These are phyloP conservation scores for Desoria tigrina DNA, from an alignment of 2,888 invertebrate species.

Conservation along the genomic window DNA sequence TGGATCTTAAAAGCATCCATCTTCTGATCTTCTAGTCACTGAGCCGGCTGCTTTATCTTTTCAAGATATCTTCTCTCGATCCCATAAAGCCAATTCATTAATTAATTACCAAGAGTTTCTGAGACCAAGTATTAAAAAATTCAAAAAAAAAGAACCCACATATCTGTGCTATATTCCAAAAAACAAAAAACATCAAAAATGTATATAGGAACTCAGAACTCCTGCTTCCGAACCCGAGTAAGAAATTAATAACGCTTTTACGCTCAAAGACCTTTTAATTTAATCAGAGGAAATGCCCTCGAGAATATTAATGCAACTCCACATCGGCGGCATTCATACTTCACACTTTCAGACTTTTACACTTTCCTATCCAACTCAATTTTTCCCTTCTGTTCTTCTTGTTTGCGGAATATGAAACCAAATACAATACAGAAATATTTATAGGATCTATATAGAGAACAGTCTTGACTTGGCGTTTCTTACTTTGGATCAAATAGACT, in stretches of 20 bases:
- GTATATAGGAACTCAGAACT: background rate
- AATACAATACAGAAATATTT: background rate
- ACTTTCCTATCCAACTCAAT: background rate
- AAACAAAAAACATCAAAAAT: too few species aligned
- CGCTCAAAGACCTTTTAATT: conserved; percentile 15
- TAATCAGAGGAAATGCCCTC: conserved; percentile 9
- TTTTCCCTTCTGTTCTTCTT: background rate
- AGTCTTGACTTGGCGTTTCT: too few species aligned
- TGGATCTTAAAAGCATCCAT: background rate
- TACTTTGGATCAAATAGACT: too few species aligned
- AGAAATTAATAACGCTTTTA: conserved; percentile 23
- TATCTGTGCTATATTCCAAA: too few species aligned
- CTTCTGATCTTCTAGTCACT: conserved; percentile 6
- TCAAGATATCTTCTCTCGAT: too few species aligned
- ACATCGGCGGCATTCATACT: background rate
- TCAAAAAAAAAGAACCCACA: too few species aligned
- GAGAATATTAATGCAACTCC: conserved; percentile 1
- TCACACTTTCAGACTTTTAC: background rate
- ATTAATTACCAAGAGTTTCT: too few species aligned
- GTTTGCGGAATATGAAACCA: background rate
- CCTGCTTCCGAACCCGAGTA: background rate
- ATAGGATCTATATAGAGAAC: too few species aligned
- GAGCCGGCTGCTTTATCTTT: too few species aligned
- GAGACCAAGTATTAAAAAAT: too few species aligned
- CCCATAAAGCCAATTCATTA: too few species aligned